Percentiles rank a stretch among this genome's conserved stretches.
Evolutionary conservation across 2,888 invertebrate genomes (phyloP).

Genomic region (Sarcophaga rosellei): DNA sequence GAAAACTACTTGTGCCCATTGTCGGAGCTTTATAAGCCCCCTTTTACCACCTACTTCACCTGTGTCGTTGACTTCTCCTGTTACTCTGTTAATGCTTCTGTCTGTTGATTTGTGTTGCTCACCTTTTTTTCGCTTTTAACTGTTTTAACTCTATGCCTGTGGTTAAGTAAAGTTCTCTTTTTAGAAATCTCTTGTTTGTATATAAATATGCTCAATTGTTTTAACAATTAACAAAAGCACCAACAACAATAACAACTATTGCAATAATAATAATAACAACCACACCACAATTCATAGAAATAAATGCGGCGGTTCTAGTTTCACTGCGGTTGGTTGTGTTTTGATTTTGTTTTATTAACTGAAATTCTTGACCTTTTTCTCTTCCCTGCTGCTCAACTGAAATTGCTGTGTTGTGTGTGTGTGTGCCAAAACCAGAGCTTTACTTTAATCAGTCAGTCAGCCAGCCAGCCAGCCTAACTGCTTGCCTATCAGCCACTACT

Average conservation of each 20-base stretch:
- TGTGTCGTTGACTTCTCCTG: neutral
- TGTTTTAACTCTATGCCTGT: slow-evolving; percentile 27
- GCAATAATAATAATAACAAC: slow-evolving; percentile 30
- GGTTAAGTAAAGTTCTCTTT: slow-evolving; percentile 20
- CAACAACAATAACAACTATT: neutral
- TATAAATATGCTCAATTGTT: slow-evolving; percentile 35
- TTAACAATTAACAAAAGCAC: neutral
- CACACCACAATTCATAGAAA: neutral
- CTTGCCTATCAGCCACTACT: neutral
- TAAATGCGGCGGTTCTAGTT: neutral
- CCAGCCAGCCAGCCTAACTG: neutral
- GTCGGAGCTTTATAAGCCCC: slow-evolving; percentile 58
- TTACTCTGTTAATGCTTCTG: slow-evolving; percentile 22
- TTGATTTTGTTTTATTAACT: slow-evolving; percentile 24
- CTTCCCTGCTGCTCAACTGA: slow-evolving; percentile 43
- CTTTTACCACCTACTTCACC: slow-evolving; percentile 12
- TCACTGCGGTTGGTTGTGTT: neutral
- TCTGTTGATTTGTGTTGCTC: slow-evolving; percentile 8
- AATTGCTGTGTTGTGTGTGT: neutral
- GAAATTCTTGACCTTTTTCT: slow-evolving; percentile 68
- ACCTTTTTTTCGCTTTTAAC: slow-evolving; percentile 44
- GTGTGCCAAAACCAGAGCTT: slow-evolving; percentile 9
- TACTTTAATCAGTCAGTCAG: neutral
- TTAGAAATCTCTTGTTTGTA: slow-evolving; percentile 40
- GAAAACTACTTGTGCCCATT: slow-evolving; percentile 75